Conservation (phyloP, 2,888 invertebrate species). For the Nasonovia ribisnigri region DNA sequence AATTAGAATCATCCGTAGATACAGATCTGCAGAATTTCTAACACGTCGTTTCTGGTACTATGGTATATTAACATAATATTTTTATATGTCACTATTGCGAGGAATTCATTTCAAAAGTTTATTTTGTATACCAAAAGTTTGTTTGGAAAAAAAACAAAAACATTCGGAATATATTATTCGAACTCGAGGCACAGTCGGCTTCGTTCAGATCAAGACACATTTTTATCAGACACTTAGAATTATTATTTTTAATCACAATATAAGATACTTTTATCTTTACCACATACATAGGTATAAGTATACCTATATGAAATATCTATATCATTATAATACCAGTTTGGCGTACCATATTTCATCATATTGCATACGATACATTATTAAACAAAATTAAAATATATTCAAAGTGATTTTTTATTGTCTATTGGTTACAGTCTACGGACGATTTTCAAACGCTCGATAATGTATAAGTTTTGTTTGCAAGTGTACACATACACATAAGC, state of each 20-base stretch:
- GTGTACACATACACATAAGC: background rate
- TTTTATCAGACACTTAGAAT: background rate
- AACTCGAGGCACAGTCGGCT: background rate
- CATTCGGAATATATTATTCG: background rate
- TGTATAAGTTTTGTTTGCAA: background rate
- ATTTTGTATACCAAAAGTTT: conserved; percentile 18
- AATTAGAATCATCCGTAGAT: background rate
- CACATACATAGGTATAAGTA: too few relatives aligned
- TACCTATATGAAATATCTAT: background rate
- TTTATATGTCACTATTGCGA: background rate
- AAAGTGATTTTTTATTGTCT: background rate
- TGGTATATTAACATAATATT: background rate
- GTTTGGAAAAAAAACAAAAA: background rate
- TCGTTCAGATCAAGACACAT: background rate
- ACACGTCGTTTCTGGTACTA: background rate
- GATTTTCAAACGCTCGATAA: background rate
- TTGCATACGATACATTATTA: background rate
- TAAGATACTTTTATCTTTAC: background rate
- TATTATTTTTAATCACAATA: background rate
- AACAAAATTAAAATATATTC: conserved; percentile 4
- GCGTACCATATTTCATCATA: too few relatives aligned
- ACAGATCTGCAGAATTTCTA: background rate
- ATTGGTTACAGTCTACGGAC: background rate
- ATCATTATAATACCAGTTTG: background rate
- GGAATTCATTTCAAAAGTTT: background rate